A percentile compares a stretch with the other conserved stretches of the same genome.
phyloP scores from a whole-genome alignment of 1,140 invertebrate species.

The Periplaneta americana region DNA sequence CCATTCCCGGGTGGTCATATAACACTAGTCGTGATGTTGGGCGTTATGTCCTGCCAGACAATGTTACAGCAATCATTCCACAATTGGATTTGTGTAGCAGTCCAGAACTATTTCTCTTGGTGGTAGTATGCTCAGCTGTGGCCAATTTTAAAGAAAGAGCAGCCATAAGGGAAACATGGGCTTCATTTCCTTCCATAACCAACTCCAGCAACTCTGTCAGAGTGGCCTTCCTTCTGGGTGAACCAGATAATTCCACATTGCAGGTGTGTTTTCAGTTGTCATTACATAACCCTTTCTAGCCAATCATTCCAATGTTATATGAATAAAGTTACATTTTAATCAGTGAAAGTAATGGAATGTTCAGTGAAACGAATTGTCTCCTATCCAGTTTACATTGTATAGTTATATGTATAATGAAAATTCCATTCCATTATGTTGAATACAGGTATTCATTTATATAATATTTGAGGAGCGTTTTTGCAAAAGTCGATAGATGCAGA shows the following conservation, averaged over 20 bases:
- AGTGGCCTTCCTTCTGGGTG: slow-evolving; percentile 50
- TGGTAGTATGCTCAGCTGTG: slow-evolving; percentile 68
- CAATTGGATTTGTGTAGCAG: slow-evolving; percentile 50
- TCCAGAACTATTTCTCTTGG: slow-evolving; percentile 52
- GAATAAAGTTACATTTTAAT: too few relatives aligned
- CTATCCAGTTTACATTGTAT: too few relatives aligned
- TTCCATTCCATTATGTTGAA: too few relatives aligned
- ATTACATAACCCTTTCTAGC: too few relatives aligned
- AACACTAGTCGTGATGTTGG: slow-evolving; percentile 64
- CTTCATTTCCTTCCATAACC: slow-evolving; percentile 18
- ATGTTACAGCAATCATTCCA: slow-evolving; percentile 58
- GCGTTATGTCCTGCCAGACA: slow-evolving; percentile 62
- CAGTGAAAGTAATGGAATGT: too few relatives aligned
- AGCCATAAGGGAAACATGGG: slow-evolving; percentile 80
- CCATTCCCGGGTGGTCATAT: slow-evolving; percentile 61
- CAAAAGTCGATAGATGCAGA: too few relatives aligned
- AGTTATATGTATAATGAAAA: too few relatives aligned
- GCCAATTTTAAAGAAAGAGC: slow-evolving; percentile 55
- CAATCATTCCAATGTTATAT: too few relatives aligned
- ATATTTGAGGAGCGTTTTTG: too few relatives aligned
- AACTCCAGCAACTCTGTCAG: slow-evolving; percentile 26
- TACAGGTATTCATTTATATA: too few relatives aligned
- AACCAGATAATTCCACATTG: slow-evolving; percentile 45
- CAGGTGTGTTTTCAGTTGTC: too few relatives aligned
- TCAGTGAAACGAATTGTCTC: too few relatives aligned